Evolutionary conservation across 2,797 vertebrate genomes (phyloP).

Genomic region (Schizothorax lantsangensis): DNA sequence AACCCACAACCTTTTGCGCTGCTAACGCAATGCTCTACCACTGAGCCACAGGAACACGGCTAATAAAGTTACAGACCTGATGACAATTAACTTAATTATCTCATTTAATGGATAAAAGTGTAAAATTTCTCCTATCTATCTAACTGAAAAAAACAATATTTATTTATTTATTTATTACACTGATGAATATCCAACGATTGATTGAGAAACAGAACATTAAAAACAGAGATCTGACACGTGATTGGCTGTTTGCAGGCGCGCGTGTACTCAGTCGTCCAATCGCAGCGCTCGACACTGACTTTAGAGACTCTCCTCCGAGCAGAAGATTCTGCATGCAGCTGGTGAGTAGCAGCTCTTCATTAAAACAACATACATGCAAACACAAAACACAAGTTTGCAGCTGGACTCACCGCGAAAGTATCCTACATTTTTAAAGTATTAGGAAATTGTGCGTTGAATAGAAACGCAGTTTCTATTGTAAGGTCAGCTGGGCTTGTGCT

Average conservation of each 20-base stretch:
- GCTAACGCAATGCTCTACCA: too few species aligned
- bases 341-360: constrained; percentile 26
- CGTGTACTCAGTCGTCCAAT: constrained; percentile 36
- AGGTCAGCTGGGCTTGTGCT: background rate
- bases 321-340: background rate
- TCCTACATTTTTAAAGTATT: too few species aligned
- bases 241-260: constrained; percentile 31
- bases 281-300: constrained; percentile 9
- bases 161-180: too few species aligned
- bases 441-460: background rate
- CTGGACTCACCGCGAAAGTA: too few species aligned
- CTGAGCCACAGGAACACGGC: too few species aligned
- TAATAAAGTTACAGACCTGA: too few species aligned
- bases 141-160: too few species aligned
- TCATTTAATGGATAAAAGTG: too few species aligned
- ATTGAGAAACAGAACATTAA: background rate
- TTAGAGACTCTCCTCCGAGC: background rate
- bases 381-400: background rate
- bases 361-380: constrained; percentile 15
- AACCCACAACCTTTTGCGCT: too few species aligned
- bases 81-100: too few species aligned
- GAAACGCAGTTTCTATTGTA: background rate
- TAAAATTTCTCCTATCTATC: too few species aligned
- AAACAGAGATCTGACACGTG: background rate
- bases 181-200: background rate